Evolutionary conservation across 2,888 invertebrate genomes (phyloP), one percentile per base, ranked within the genome.

Genomic region (Parascotia fuliginaria): DNA sequence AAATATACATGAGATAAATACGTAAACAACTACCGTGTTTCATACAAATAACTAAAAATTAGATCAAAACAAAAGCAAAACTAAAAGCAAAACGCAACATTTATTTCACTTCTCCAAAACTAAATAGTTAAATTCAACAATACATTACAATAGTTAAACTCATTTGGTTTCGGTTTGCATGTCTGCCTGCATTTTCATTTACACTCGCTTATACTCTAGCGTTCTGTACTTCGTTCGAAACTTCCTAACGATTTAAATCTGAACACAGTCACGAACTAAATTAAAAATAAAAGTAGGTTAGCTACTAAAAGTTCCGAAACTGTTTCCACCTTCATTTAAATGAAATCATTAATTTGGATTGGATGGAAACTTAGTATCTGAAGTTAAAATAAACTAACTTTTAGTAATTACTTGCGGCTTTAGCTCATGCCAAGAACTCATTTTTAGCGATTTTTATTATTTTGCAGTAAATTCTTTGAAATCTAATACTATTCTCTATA

Each of bases 191-290:
- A 40, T 40, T 46, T 29, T 16, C 22, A 16, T 32, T 38, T 28
- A 40, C 33, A 19, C 46, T 46, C 22, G 22, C 28, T 39, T 11
- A 39, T 27, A 24, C 16, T 46, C 27, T 28, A 37, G 44, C 33
- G 28, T 37, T 51, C 5, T 6, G 29, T 16, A 40, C 50, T 46
- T 28, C 36, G n/a, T 46, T 28, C 36, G n/a, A 44, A 55, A 14
- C 28, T 19, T n/a, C 9, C 15, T 41, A 27, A 33, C 32, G 34
- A 46, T 56, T 31, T 52, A 39, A 56, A 47, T 44, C 24, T n/a
- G 33, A 9, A 19, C 11, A 29, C n/a, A 15, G 43, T 19, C 24
- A 13, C 28, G 13, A 13, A 27, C 37, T 12, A 9, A 33, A 45
- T 44, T 40, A 45, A 24, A 58, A 48, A 16, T 40, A 39, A 34